Base-by-base conservation (phyloP, 2,113 vertebrate species). In the Anolis carolinensis region DNA sequence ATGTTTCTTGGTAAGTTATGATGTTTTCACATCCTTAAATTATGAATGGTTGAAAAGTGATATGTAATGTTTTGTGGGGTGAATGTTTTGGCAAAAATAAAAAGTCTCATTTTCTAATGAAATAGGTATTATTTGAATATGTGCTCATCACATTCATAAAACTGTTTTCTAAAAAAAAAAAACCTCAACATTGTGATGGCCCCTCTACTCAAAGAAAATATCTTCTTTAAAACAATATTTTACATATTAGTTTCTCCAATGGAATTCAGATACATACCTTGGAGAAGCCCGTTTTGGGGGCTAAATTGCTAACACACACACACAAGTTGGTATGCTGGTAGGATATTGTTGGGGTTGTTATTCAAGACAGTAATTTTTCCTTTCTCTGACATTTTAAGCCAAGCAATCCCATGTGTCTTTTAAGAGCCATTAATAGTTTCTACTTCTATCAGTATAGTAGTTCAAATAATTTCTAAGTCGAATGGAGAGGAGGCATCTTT, bases 401-500 rank as follows among this genome's bases (percentile, higher is more conserved):
- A 86, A 93, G 86, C 88, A 86, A 88, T 93, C 77, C 50, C 13
- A 20, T 67, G 65, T 92, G 92, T 30, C 71, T n/a, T 48, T 63
- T 94, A 91, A 84, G 89, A 95, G 89, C 89, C 91, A 92, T 93
- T 92, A 92, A 86, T 87, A 89, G 90, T 76, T 90, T 89, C 88
- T 84, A 88, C 93, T 94, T 90, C 89, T 94, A 94, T 79, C 82
- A 67, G 83, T 91, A 93, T 91, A 93, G 92, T 89, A 91, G 90
- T 86, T 88, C 81, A 93, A 93, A 90, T 91, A 87, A 92, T 94
- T 92, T 93, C 90, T 93, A 94, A 79, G 93, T 93, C 95, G 94
- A 94, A 94, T 93, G 94, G 94, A 93, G 94, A 77, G 34, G 63
- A 94, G 94, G 92, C 94, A 59, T 94, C 94, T 94, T 95, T 92